phyloP scores from a whole-genome alignment of 2,113 vertebrate species.

The Noturus placidus region DNA sequence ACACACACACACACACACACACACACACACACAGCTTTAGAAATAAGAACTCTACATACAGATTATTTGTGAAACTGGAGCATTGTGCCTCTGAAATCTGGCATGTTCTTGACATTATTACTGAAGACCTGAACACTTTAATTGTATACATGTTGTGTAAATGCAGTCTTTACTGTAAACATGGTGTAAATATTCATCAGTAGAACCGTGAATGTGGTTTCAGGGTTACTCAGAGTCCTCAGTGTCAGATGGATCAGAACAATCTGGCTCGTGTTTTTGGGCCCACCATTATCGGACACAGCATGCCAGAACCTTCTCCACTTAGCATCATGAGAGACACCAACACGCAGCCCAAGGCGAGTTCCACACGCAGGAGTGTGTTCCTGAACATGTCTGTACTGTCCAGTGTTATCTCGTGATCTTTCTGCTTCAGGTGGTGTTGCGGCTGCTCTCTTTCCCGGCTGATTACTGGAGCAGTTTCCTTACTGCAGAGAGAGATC shows the following conservation, averaged over 20 bases:
- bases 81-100: background rate
- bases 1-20: background rate
- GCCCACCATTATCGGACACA: slow-evolving; percentile 79
- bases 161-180: background rate
- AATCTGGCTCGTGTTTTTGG: slow-evolving; percentile 84
- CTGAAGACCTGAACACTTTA: background rate
- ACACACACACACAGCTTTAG: background rate
- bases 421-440: slow-evolving; percentile 72
- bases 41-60: background rate
- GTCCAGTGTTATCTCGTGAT: background rate
- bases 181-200: background rate
- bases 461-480: slow-evolving; percentile 73
- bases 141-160: background rate
- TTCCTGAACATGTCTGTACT: background rate
- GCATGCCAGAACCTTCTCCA: slow-evolving; percentile 74
- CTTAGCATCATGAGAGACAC: slow-evolving; percentile 79
- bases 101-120: background rate
- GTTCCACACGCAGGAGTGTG: background rate
- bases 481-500: slow-evolving; percentile 47
- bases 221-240: slow-evolving; percentile 73
- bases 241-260: slow-evolving; percentile 80
- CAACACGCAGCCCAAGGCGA: slow-evolving; percentile 76
- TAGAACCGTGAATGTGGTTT: background rate
- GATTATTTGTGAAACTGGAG: background rate
- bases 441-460: slow-evolving; percentile 72